Evolutionary conservation across 2,888 invertebrate genomes (phyloP), one percentile per base, ranked within the genome.

Genomic region (Amphipyra tragopoginis): DNA sequence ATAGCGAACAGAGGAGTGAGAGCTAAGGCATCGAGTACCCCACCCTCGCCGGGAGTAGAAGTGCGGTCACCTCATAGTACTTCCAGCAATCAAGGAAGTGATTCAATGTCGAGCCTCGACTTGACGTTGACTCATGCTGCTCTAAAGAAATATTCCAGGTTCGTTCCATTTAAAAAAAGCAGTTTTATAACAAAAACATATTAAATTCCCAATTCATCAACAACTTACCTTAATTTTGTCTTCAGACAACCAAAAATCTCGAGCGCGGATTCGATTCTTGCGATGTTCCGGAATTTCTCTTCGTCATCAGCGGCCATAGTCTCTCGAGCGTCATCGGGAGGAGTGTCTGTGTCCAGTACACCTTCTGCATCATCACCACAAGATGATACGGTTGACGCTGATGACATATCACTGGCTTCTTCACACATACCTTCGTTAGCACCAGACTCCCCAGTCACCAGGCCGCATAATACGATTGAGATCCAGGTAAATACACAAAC

Each of bases 201-300:
- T 29, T 29, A 29, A 7, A 29, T 4, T 5, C 0, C 6, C 7
- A 29, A 29, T 1, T 21, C 1, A 29, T 29, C 5, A 29, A 7
- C 7, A 29, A 29, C 29, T 29, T 7, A 7, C 5, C 29, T 29
- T 29, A 29, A 56, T 21, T 51, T 54, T 61, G 71, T 72, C 85
- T 90, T 81, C 81, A 92, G 94, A 79, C 91, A 95, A 48, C 95
- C 96, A 72, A 97, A 97, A 88, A 96, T 97, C 51, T 96, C 97
- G 33, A 97, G 97, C 83, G 97, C 97, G 9, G 97, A 97, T 88
- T 97, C 97, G 0, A 97, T 97, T 72, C 89, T 97, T 66, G 97
- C 97, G 9, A 97, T 97, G 96, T 97, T 97, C 85, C 94, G 97
- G 57, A 97, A 96, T 84, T 97, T 97, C 84, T 96, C 97, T 14